Conservation (phyloP, 2,113 vertebrate genomes). For the Pollimyrus isidori region DNA sequence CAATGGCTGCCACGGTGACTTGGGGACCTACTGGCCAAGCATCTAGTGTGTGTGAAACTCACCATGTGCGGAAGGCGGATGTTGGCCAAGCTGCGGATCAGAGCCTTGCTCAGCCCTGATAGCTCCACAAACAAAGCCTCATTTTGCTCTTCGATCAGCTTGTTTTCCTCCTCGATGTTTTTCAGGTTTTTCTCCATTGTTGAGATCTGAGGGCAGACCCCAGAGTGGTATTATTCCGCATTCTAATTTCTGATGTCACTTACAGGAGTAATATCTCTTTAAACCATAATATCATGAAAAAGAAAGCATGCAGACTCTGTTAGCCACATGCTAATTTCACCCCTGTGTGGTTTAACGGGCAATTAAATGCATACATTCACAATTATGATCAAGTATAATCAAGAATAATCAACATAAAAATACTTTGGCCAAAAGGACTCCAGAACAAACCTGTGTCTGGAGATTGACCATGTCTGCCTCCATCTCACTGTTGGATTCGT, state of each 20-base stretch:
- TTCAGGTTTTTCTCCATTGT: slow-evolving; percentile 97
- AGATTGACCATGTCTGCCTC: slow-evolving; percentile 94
- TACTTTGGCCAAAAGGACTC: neutral
- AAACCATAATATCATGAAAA: neutral
- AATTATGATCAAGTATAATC: neutral
- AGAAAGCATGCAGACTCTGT: neutral
- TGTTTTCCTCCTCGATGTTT: slow-evolving; percentile 95
- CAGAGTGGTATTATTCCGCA: neutral
- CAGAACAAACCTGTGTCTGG: slow-evolving; percentile 82
- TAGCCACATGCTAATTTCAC: neutral
- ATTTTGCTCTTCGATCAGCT: slow-evolving; percentile 96
- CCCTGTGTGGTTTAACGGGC: neutral
- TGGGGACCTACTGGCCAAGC: neutral
- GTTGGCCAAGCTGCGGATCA: slow-evolving; percentile 94
- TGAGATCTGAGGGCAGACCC: slow-evolving; percentile 69
- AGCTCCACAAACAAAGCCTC: slow-evolving; percentile 95
- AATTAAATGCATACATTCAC: neutral
- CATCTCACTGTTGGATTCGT: slow-evolving; percentile 94
- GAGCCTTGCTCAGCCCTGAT: slow-evolving; percentile 91
- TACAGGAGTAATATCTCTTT: neutral
- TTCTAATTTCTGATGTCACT: neutral
- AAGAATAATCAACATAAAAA: neutral
- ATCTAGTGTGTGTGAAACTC: slow-evolving; percentile 36
- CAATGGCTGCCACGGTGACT: neutral
- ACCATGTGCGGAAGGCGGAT: slow-evolving; percentile 98